Base-by-base conservation (phyloP, 2,888 invertebrate species). In the Sturmia bella region DNA sequence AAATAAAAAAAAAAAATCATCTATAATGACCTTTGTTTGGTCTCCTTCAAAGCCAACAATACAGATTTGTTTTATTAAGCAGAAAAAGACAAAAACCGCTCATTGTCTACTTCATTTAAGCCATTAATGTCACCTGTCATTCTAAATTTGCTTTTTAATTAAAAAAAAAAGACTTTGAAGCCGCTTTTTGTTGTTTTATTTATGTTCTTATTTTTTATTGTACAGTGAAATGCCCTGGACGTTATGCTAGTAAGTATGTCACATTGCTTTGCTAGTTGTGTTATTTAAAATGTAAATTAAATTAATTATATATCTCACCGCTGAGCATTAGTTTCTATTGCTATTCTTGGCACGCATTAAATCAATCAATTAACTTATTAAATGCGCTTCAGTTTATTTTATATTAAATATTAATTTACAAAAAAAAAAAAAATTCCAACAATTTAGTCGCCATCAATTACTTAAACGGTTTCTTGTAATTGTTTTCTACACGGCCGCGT, bases 361-460 rank as follows among this genome's bases (percentile, higher is more conserved):
- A 75, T 82, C 70, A 78, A 74, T 78, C 66, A 75, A 70, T 64
- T 77, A 68, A 50, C 69, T 70, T 69, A 56, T 63, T 61, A 24
- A 52, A 68, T 52, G 32, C 19, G 15, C 45, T 54, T 19, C 13
- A 15, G 13, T 32, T 54, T 52, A 59, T 39, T 75, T 66, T n/a
- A 3, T 37, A 21, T 52, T 5, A 68, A 68, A 54, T 68, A 52
- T 52, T 17, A 43, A 43, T 56, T 12, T 15, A 12, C 4, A 32
- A 54, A 0, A 27, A 48, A 68, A 69, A 43, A 72, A 68, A 69
- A 73, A 43, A 69, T 66, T 32, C 56, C 66, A 69, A 70, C 69
- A 77, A 70, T 77, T 81, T 73, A 59, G 69, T 77, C 63, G 52
- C 73, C 73, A 81, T 48, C 52, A 52, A 61, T 78, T 75, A 69